Evolutionary conservation across 2,113 vertebrate genomes (phyloP).

Genomic region (Malurus alboscapulatus): DNA sequence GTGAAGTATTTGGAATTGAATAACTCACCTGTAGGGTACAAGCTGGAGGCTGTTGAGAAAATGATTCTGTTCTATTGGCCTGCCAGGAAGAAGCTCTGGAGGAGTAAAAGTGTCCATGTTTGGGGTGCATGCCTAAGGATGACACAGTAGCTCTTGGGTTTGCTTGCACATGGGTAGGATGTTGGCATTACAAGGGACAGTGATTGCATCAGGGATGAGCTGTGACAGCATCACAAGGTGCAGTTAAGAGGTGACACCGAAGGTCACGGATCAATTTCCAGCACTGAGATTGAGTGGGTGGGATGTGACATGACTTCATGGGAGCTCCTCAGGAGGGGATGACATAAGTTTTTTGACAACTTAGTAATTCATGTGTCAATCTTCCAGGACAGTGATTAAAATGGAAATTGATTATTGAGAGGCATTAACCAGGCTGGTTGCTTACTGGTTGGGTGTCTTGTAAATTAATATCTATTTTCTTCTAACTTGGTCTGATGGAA

Average conservation of each 20-base stretch:
- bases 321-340: background rate
- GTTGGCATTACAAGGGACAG: background rate
- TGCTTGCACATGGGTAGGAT: background rate
- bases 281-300: background rate
- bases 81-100: background rate
- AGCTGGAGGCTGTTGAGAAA: accelerated
- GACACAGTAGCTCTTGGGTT: background rate
- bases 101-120: background rate
- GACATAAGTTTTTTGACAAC: background rate
- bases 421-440: background rate
- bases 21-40: accelerated
- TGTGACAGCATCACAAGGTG: background rate
- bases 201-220: background rate
- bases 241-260: background rate
- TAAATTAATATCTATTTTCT: background rate
- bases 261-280: background rate
- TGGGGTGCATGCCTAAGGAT: background rate
- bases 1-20: background rate
- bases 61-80: background rate
- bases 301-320: background rate
- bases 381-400: background rate
- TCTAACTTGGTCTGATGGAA: background rate
- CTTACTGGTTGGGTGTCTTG: background rate
- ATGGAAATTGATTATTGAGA: background rate
- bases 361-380: background rate